Percentiles rank a stretch among this genome's conserved stretches.
These are phyloP conservation scores for Oryzias curvinotus DNA, from an alignment of 2,113 vertebrate genomes.

Conservation along the genomic window DNA sequence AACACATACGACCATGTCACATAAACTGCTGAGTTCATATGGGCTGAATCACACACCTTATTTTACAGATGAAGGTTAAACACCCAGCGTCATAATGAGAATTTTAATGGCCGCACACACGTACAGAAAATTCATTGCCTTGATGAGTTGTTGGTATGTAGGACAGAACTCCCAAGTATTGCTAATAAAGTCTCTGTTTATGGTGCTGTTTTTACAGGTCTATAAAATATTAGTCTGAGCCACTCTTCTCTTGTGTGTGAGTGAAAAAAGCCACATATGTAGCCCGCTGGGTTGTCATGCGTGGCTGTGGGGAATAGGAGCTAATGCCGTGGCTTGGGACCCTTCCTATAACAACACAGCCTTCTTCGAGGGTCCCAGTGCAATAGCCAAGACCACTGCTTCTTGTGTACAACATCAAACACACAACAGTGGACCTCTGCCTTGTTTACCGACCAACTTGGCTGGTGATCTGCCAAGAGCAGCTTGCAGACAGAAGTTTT, in stretches of 20 bases:
- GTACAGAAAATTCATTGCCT: slow-evolving; percentile 51
- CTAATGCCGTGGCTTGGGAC: slow-evolving; percentile 70
- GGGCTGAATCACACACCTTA: slow-evolving; percentile 35
- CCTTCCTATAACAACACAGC: slow-evolving; percentile 66
- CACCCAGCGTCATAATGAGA: slow-evolving; percentile 54
- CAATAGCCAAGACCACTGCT: slow-evolving; percentile 63
- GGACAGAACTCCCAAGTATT: slow-evolving; percentile 63
- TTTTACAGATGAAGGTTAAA: slow-evolving; percentile 58
- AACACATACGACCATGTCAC: slow-evolving; percentile 33
- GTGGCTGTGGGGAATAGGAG: slow-evolving; percentile 67
- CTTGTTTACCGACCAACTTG: slow-evolving; percentile 47
- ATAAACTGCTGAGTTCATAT: slow-evolving; percentile 27
- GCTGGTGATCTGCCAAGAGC: slow-evolving; percentile 43
- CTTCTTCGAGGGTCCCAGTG: slow-evolving; percentile 59
- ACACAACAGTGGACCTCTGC: slow-evolving; percentile 34
- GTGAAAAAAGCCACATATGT: slow-evolving; percentile 74
- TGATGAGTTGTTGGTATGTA: slow-evolving; percentile 66
- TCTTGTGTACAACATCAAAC: slow-evolving; percentile 39
- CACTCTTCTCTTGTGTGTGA: slow-evolving; percentile 70
- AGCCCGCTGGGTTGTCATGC: slow-evolving; percentile 70
- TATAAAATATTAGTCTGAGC: slow-evolving; percentile 77
- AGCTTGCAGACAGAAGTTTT: slow-evolving; percentile 33
- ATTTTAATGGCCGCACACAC: slow-evolving; percentile 46
- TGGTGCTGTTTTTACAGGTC: slow-evolving; percentile 76
- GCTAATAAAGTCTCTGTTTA: slow-evolving; percentile 75